Base-by-base conservation (phyloP, 1,140 invertebrate species). In the Drosophila watanabei region DNA sequence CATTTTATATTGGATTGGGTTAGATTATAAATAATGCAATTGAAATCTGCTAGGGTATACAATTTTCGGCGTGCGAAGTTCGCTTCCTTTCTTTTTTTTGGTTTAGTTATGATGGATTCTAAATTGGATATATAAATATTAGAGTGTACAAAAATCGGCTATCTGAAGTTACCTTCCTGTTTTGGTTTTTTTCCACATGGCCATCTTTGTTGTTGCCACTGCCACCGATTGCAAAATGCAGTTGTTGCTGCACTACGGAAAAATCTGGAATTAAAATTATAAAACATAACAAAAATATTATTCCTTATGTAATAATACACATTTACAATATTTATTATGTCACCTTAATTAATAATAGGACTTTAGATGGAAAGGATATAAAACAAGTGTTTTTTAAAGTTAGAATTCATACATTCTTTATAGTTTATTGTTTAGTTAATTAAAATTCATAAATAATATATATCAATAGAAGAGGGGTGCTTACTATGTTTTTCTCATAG, bases 171-270 rank as follows among this genome's bases (percentile, higher is more conserved):
- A 16, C 2, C 8, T 16, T 28, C 14, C 4, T 1, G 14, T 16
- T 13, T 35, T 11, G 8, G 71, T 80, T 66, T 56, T 76, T 81
- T 45, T 52, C 61, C 51, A 52, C 71, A 63, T 64, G 33, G 39
- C 37, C 56, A 63, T 24, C 75, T 51, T 79, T 78, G 59, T 41
- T 75, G 41, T 61, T 84, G 70, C 20, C 46, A 39, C 48, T 69
- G 54, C 61, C 43, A 58, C 48, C 64, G 28, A 59, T 75, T 45
- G 30, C 49, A 41, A 49, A 24, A 56, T 62, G 41, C 51, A 51
- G 51, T 41, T 73, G 20, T 54, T 64, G 63, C 45, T 75, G 66
- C 60, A 66, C 58, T 28, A 14, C 0, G 0, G 13, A 45, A 65
- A 62, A 35, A 54, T 18, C 6, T 9, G 0, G 0, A 33, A 28